Conservation (phyloP, 2,888 invertebrate species). For the Gnatocerus cornutus region DNA sequence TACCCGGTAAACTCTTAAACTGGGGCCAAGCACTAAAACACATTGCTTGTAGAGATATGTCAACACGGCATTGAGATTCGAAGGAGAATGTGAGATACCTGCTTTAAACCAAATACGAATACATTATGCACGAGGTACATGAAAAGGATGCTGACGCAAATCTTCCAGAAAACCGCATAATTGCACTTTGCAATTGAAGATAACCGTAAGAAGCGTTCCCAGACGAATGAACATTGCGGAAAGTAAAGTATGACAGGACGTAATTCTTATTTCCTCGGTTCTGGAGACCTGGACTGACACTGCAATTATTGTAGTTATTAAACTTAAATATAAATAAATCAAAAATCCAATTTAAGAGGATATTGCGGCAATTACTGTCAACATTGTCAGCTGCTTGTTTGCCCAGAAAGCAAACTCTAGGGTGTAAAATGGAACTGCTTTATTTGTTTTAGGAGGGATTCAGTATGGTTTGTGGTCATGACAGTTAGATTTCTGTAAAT, state of each 20-base stretch:
- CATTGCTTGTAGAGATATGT: slow-evolving; percentile 57
- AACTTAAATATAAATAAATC: slow-evolving; percentile 18
- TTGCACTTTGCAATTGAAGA: not conserved
- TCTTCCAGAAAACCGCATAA: slow-evolving; percentile 2
- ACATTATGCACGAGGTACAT: slow-evolving; percentile 18
- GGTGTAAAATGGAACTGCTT: slow-evolving; percentile 17
- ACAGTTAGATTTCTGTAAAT: slow-evolving; percentile 13
- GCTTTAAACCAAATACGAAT: slow-evolving; percentile 35
- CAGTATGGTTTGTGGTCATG: slow-evolving; percentile 18
- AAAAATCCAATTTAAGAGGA: slow-evolving; percentile 14
- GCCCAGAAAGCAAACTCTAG: slow-evolving; percentile 23
- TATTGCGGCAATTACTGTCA: slow-evolving; percentile 29
- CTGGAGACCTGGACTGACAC: not conserved
- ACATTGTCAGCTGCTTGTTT: slow-evolving; percentile 26
- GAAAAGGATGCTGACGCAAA: slow-evolving; percentile 18
- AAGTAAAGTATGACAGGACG: slow-evolving; percentile 8
- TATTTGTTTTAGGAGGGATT: slow-evolving; percentile 9
- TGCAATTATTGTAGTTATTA: slow-evolving; percentile 22
- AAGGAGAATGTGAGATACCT: slow-evolving; percentile 21
- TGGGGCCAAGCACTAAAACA: slow-evolving; percentile 56
- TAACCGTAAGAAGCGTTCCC: not conserved
- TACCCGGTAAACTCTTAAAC: slow-evolving; percentile 57
- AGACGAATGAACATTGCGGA: slow-evolving; percentile 9
- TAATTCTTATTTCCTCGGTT: slow-evolving; percentile 20
- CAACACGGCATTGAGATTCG: slow-evolving; percentile 50